phyloP scores from a whole-genome alignment of 2,888 invertebrate species.

The Latrodectus hesperus region DNA sequence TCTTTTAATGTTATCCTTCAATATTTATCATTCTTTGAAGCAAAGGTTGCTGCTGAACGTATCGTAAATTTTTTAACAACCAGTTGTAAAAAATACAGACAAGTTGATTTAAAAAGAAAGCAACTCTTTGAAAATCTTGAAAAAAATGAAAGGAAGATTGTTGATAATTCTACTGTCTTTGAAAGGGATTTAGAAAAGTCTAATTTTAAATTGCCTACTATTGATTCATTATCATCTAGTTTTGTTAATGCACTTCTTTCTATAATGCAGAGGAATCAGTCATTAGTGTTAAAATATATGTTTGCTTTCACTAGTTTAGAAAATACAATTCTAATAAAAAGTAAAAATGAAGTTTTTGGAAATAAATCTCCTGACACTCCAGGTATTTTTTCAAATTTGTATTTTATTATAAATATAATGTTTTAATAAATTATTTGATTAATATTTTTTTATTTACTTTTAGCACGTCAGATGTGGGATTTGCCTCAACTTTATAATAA shows the following conservation, averaged over 20 bases:
- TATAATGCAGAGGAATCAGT: conserved; percentile 53
- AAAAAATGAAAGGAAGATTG: not conserved
- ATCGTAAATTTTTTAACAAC: conserved; percentile 44
- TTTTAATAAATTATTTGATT: not conserved
- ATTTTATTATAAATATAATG: not conserved
- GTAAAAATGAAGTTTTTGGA: conserved; percentile 1
- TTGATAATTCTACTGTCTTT: conserved; percentile 21
- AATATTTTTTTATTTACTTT: not conserved
- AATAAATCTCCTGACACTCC: not conserved
- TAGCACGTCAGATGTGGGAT: conserved; percentile 41
- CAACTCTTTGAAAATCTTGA: not conserved
- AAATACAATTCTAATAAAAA: not conserved
- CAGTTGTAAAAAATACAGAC: conserved; percentile 27
- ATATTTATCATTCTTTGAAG: conserved; percentile 55
- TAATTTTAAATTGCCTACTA: not conserved
- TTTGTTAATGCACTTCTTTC: conserved; percentile 36
- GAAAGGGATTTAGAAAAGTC: conserved; percentile 21
- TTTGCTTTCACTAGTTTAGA: conserved; percentile 40
- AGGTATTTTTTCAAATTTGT: not conserved
- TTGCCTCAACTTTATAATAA: conserved; percentile 22
- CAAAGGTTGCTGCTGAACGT: conserved; percentile 52
- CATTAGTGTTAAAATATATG: conserved; percentile 56
- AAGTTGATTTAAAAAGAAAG: conserved; percentile 16
- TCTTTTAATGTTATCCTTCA: conserved; percentile 36
- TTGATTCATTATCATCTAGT: not conserved